Evolutionary conservation across 2,888 invertebrate genomes (phyloP).

Genomic region (Quadriops clusia): DNA sequence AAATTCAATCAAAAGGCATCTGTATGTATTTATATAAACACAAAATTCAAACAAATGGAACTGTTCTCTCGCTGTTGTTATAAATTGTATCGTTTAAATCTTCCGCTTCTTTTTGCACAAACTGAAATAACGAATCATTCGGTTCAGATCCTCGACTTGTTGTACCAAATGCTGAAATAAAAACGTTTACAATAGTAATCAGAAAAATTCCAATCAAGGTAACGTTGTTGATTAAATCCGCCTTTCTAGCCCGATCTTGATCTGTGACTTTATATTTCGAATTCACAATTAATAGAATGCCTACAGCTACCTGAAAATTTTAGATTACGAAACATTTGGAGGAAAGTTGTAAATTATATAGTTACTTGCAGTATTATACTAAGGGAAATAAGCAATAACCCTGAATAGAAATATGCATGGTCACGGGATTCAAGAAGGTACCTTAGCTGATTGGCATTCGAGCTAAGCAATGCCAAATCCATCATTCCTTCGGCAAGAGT

Average conservation of each 20-base stretch:
- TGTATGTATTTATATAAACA: too few relatives aligned
- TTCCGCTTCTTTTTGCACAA: too few relatives aligned
- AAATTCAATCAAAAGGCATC: too few relatives aligned
- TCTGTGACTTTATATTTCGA: constrained; percentile 70
- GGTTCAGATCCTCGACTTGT: too few relatives aligned
- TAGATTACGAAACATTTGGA: too few relatives aligned
- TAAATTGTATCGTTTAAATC: too few relatives aligned
- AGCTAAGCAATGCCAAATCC: constrained; percentile 78
- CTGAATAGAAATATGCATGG: constrained; percentile 68
- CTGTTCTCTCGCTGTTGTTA: too few relatives aligned
- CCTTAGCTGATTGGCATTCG: constrained; percentile 80
- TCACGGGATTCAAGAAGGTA: constrained; percentile 62
- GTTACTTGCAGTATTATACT: constrained; percentile 71
- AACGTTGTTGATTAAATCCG: constrained; percentile 72
- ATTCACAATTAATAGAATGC: constrained; percentile 71
- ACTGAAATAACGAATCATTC: too few relatives aligned
- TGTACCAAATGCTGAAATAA: constrained; percentile 80
- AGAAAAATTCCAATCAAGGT: constrained; percentile 76
- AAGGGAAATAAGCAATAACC: constrained; percentile 58
- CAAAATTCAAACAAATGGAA: too few relatives aligned
- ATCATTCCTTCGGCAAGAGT: constrained; percentile 87
- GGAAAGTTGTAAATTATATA: too few relatives aligned
- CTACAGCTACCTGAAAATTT: constrained; percentile 65
- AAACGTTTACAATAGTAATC: constrained; percentile 77
- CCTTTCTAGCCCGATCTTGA: constrained; percentile 59